Evolutionary conservation across 2,113 vertebrate genomes (phyloP), one percentile per base, ranked within the genome.

Genomic region (Sapayoa aenigma): DNA sequence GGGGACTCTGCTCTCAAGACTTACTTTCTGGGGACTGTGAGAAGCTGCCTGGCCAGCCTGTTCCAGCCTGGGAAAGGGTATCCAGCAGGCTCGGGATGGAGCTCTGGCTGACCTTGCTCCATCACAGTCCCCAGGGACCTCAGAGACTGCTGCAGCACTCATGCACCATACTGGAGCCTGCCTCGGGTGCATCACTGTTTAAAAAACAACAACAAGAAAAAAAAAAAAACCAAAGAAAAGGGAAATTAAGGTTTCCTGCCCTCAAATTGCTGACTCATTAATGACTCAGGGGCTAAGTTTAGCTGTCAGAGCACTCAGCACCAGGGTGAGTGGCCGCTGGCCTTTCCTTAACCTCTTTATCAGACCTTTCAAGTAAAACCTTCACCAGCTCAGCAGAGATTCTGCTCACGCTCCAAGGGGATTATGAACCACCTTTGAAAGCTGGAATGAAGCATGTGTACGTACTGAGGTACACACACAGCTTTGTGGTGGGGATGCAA

Each of bases 281-380:
- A 55, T 88, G 79, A 93, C 68, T 93, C 93, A 87, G 85, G 83
- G 76, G 56, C 78, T 95, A 37, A 91, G 86, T 89, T 94, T 73
- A 83, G 94, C 78, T 55, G 12, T 10, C 0, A 0, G 23, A 89
- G 74, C 1, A 1, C 63, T 85, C 5, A 0, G 59, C 86, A 75
- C 74, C 2, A 1, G 62, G 66, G 75, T 9, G 69, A 89, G 67
- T 11, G 16, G 47, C 81, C 84, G 62, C 7, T 82, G 91, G 77
- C 91, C 91, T 90, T 78, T 74, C 71, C 69, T 94, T 74, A 82
- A 74, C 93, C 71, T 87, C 56, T 53, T 79, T 37, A 67, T 31
- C 59, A 88, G 91, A 39, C 72, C 85, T 91, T 56, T 44, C 46
- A 30, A 77, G 53, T 27, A 74, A 83, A 66, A 8, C 63, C 50